Evolutionary conservation across 2,797 vertebrate genomes (phyloP).

Genomic region (Poeciliopsis gracilis): DNA sequence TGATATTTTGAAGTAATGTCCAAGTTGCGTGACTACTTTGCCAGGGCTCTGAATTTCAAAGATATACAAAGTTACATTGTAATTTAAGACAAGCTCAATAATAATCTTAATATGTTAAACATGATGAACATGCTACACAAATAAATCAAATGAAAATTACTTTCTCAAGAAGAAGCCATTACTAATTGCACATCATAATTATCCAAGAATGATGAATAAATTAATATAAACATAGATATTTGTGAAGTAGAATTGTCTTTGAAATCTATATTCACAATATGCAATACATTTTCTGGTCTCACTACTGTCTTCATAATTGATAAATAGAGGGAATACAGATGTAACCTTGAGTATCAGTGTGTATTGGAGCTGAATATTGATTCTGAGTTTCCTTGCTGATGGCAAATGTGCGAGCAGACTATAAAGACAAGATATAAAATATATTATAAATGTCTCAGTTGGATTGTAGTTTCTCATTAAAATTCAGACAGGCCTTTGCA

Average conservation of each 20-base stretch:
- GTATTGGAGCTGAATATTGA: constrained; percentile 78
- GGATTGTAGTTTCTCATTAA: constrained; percentile 74
- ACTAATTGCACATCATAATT: background rate
- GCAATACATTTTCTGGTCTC: constrained; percentile 15
- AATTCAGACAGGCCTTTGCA: constrained; percentile 67
- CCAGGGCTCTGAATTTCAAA: background rate
- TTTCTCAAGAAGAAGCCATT: background rate
- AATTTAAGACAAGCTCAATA: constrained; percentile 37
- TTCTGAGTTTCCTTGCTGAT: constrained; percentile 81
- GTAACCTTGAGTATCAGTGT: constrained; percentile 76
- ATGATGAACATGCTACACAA: constrained; percentile 18
- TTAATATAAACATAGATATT: background rate
- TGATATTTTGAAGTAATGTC: background rate
- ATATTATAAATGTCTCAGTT: constrained; percentile 75
- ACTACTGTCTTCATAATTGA: constrained; percentile 71
- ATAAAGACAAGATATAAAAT: constrained; percentile 73
- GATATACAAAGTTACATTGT: constrained; percentile 8
- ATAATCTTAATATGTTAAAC: constrained; percentile 44
- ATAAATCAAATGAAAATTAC: constrained; percentile 16
- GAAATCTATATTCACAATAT: constrained; percentile 23
- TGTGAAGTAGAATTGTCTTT: constrained; percentile 7
- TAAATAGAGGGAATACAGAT: constrained; percentile 64
- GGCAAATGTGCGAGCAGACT: constrained; percentile 71
- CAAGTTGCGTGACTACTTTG: background rate
- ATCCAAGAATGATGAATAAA: constrained; percentile 7